Evolutionary conservation across 2,797 vertebrate genomes (phyloP), one percentile per base, ranked within the genome.

Genomic region (Vespertilio murinus): DNA sequence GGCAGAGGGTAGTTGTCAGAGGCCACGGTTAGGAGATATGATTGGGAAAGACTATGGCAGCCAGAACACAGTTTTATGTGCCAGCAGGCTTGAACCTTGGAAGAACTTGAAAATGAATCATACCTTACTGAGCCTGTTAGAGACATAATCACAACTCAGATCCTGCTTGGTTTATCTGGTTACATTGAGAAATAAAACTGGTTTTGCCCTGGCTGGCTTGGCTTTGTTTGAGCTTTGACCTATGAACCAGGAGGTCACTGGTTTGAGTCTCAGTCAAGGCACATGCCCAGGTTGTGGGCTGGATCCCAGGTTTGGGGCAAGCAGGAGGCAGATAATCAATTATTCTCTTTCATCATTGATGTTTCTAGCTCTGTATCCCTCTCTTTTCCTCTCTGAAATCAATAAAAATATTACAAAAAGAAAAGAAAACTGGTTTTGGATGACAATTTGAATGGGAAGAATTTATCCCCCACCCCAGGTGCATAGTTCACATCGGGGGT

Each of bases 401-500:
- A 61, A 61, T 61, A 61, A 30, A 61, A 30, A 61, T 30, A 61
- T 61, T 30, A 61, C 2, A 28, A 5, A 59, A 25, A 59, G 9
- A 56, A 22, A 89, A 61, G 40, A 74, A 30, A 81, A 18, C 2
- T 40, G 4, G 0, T 22, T 73, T 35, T 33, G 30, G 8, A 6
- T 30, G 12, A 94, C 10, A 67, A 13, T 64, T 5, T 71, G 61
- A 82, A 69, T 42, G 6, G 17, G 16, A 75, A 33, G 7, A 64
- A 33, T 1, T 47, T 33, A 1, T 1, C 25, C 28, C 1, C 25
- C 28, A 14, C 18, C 1, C 35, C 22, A 13, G 14, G 13, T 38
- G 23, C 14, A 45, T 7, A 7, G 35, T 52, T 52, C 17, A 30
- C 12, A 42, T 25, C 25, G 0, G 12, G 2, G 0, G 0, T 33